Percentiles rank a stretch among this genome's conserved stretches.
These are phyloP conservation scores for Nyctibius grandis DNA, from an alignment of 2,797 vertebrate species.

Conservation along the genomic window DNA sequence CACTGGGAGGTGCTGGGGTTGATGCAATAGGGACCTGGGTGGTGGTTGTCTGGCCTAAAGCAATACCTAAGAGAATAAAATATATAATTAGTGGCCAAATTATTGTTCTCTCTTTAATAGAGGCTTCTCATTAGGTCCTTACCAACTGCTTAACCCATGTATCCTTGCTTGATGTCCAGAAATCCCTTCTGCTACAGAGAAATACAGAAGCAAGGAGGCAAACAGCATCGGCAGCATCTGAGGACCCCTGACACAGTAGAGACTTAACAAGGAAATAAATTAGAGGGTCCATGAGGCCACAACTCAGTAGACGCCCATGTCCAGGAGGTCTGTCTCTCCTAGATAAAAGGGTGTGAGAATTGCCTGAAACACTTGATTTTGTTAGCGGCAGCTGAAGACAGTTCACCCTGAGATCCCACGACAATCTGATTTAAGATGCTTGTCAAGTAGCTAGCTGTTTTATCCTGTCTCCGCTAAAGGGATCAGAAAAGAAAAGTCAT, in stretches of 20 bases:
- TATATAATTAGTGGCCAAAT: background rate
- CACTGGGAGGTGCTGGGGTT: background rate
- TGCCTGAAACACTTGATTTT: background rate
- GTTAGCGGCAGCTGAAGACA: background rate
- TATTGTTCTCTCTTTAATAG: background rate
- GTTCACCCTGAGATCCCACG: background rate
- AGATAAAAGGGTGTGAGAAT: background rate
- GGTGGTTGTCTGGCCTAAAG: constrained; percentile 32
- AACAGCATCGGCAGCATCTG: background rate
- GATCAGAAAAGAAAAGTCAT: background rate
- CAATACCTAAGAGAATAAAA: constrained; percentile 15
- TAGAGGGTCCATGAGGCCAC: background rate
- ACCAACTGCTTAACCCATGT: background rate
- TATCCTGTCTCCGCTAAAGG: background rate
- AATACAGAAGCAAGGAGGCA: background rate
- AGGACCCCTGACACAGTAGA: background rate
- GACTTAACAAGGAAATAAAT: background rate
- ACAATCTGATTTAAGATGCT: background rate
- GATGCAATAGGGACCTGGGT: background rate
- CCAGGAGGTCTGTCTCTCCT: background rate
- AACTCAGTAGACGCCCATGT: background rate
- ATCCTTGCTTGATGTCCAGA: background rate
- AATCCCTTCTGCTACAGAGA: background rate
- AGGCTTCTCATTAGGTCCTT: background rate
- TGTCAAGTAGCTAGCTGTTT: background rate